Conservation (phyloP, 1,140 invertebrate species). For the Trachymyrmex septentrionalis region DNA sequence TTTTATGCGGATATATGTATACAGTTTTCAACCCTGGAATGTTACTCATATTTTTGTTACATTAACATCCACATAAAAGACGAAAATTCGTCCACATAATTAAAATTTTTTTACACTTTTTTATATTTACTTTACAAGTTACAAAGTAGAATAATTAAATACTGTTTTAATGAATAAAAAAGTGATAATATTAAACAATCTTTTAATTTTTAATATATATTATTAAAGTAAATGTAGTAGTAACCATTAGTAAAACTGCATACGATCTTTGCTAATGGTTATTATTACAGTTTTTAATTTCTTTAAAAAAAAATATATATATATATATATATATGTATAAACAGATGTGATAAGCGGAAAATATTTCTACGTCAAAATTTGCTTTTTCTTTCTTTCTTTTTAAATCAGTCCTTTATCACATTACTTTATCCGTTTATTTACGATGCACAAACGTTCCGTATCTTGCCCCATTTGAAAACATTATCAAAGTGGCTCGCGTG, state of each 20-base stretch:
- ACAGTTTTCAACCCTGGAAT: background rate
- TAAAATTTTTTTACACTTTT: no score
- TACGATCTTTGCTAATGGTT: background rate
- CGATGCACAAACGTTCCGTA: constrained; percentile 23
- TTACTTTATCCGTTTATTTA: constrained; percentile 20
- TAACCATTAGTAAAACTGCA: no score
- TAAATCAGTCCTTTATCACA: background rate
- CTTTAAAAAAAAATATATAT: background rate
- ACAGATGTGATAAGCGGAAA: background rate
- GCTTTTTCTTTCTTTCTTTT: background rate
- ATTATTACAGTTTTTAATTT: background rate
- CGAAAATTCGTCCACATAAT: no score
- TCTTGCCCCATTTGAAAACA: constrained; percentile 25
- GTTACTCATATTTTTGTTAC: background rate
- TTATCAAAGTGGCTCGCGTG: constrained; percentile 32
- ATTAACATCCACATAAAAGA: no score
- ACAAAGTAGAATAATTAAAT: no score
- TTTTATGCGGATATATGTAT: background rate
- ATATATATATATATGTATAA: no score
- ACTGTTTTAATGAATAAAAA: no score
- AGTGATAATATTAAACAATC: no score
- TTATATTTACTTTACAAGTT: no score
- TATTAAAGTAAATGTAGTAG: no score
- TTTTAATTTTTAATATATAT: no score
- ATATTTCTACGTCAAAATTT: background rate